Percentiles rank a stretch among this genome's conserved stretches.
Conservation (phyloP, 2,797 vertebrate genomes). For the Notolabrus celidotus region DNA sequence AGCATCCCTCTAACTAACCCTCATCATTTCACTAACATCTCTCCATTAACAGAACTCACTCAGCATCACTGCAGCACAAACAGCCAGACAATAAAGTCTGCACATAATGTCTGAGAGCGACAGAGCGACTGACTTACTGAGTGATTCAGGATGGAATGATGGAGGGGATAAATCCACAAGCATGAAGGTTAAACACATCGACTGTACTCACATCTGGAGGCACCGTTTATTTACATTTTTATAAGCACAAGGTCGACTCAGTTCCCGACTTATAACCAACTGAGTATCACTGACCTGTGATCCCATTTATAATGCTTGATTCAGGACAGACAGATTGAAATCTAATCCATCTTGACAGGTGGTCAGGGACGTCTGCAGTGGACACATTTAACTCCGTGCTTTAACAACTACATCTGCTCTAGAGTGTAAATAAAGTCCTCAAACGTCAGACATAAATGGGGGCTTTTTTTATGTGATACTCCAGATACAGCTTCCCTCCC, state of each 20-base stretch:
- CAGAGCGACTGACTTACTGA: conserved; percentile 6
- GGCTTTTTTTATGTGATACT: neutral
- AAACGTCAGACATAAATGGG: neutral
- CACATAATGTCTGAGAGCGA: neutral
- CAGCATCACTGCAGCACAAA: conserved; percentile 8
- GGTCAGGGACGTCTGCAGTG: neutral
- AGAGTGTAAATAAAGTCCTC: neutral
- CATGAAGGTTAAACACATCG: conserved; percentile 10
- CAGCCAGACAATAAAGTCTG: neutral
- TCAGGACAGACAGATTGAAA: neutral
- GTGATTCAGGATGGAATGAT: neutral
- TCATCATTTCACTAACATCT: conserved; percentile 50
- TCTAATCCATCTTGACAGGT: conserved; percentile 3
- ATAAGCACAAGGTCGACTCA: conserved; percentile 1
- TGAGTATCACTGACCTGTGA: neutral
- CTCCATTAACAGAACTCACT: conserved; percentile 38
- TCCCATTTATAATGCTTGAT: neutral
- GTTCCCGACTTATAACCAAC: neutral
- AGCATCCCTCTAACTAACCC: conserved; percentile 42
- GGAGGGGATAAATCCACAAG: neutral
- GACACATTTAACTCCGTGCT: no score
- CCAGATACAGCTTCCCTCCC: neutral
- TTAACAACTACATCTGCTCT: neutral
- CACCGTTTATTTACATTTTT: neutral
- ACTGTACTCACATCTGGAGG: conserved; percentile 5